A percentile compares a stretch with the other conserved stretches of the same genome.
These are phyloP conservation scores for Acarapis woodi DNA, from an alignment of 1,140 invertebrate species.

Conservation along the genomic window DNA sequence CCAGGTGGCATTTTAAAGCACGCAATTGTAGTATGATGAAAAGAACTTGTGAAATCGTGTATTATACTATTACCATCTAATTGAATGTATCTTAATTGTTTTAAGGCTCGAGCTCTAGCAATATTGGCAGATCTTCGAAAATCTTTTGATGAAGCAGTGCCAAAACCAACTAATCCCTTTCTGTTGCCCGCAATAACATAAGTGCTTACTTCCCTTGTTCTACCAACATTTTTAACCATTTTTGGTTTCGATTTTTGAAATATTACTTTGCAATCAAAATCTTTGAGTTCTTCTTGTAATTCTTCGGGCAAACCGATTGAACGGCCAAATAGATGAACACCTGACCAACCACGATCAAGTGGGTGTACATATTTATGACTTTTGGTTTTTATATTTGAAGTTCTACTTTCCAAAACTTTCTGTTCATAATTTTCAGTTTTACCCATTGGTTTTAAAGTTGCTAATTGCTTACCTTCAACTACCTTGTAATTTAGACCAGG, in stretches of 20 bases:
- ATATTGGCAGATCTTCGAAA: constrained; percentile 15
- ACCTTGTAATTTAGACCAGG: constrained; percentile 65
- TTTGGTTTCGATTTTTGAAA: constrained; percentile 42
- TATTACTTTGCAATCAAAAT: constrained; percentile 58
- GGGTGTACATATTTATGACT: constrained; percentile 31
- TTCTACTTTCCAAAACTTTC: constrained; percentile 35
- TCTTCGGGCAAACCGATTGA: constrained; percentile 62
- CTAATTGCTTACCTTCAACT: constrained; percentile 37
- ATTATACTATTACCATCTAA: constrained; percentile 53
- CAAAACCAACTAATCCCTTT: constrained; percentile 41
- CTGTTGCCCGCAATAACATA: constrained; percentile 59
- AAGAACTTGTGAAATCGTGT: constrained; percentile 67
- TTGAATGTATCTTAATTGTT: constrained; percentile 51
- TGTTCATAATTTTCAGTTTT: constrained; percentile 36
- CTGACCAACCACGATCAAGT: constrained; percentile 63
- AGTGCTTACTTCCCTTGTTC: constrained; percentile 30
- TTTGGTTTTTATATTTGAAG: constrained; percentile 32
- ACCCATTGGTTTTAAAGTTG: constrained; percentile 33
- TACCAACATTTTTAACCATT: constrained; percentile 59
- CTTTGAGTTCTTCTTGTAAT: constrained; percentile 46
- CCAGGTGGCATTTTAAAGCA: constrained; percentile 49
- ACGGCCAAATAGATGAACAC: constrained; percentile 42
- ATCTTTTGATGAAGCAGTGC: constrained; percentile 14
- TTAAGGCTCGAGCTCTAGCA: constrained; percentile 55
- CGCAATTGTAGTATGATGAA: constrained; percentile 57